Conservation (phyloP, 2,113 vertebrate species). For the Periophthalmodon schlosseri region DNA sequence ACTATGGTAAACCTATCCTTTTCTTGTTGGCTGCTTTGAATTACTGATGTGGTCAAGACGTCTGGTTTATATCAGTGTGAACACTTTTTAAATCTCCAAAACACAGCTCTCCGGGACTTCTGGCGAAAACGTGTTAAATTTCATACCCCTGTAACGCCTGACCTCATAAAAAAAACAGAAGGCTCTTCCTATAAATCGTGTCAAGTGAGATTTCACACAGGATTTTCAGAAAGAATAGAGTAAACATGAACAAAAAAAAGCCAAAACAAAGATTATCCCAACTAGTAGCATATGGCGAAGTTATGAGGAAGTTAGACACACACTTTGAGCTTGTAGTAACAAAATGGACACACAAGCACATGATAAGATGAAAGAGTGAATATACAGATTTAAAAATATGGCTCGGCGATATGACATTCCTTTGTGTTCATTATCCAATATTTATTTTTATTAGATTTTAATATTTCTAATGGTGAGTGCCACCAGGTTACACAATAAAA, state of each 20-base stretch:
- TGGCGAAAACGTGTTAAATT: constrained; percentile 26
- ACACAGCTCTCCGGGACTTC: constrained; percentile 2
- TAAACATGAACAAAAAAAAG: neutral
- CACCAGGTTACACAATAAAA: no score
- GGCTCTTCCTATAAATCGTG: neutral
- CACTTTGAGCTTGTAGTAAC: neutral
- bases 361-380: neutral
- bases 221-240: neutral
- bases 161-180: neutral
- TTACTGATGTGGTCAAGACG: constrained; percentile 24
- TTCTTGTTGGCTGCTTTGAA: constrained; percentile 28
- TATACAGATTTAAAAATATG: no score
- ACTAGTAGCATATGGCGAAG: neutral
- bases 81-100: constrained; percentile 2
- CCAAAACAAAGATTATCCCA: neutral
- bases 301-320: neutral
- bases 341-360: neutral
- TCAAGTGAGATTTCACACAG: neutral
- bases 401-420: neutral
- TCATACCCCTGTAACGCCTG: neutral
- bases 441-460: no score
- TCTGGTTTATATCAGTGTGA: constrained; percentile 18
- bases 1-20: neutral
- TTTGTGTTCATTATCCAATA: neutral
- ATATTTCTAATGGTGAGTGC: no score